phyloP scores from a whole-genome alignment of 2,888 invertebrate species.

The Meta bourneti region DNA sequence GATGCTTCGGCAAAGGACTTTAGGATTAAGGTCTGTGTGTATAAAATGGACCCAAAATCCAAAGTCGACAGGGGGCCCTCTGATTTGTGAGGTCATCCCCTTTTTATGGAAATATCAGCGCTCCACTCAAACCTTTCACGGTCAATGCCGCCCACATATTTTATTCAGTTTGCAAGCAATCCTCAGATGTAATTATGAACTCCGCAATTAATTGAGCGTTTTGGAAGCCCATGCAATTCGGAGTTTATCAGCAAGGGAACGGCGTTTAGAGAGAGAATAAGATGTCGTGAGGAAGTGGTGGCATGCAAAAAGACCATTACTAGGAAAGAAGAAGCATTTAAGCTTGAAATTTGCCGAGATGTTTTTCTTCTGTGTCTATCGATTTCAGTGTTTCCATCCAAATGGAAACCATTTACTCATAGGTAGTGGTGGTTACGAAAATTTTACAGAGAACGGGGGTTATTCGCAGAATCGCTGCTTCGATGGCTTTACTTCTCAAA shows the following conservation, averaged over 20 bases:
- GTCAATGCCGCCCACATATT: not conserved
- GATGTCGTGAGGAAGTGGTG: not conserved
- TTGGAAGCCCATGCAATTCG: not conserved
- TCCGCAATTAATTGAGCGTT: not conserved
- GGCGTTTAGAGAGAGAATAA: not conserved
- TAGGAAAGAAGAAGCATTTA: conserved; percentile 4
- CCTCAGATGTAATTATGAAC: not conserved
- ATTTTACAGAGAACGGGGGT: not conserved
- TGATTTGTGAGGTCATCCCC: too few relatives aligned
- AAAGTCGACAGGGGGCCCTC: too few relatives aligned
- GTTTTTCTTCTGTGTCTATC: not conserved
- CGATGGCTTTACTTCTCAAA: not conserved
- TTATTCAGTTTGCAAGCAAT: not conserved
- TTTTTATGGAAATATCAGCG: too few relatives aligned
- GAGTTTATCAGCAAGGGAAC: not conserved
- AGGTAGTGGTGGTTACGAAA: not conserved
- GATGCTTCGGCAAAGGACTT: too few relatives aligned
- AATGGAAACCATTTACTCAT: conserved; percentile 2
- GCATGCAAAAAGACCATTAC: conserved; percentile 4
- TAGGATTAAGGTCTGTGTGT: too few relatives aligned
- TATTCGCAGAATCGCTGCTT: not conserved
- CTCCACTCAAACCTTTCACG: not conserved
- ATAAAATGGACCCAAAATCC: too few relatives aligned
- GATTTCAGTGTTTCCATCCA: not conserved
- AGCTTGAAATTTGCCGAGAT: conserved; percentile 2